Conservation (phyloP, 2,797 vertebrate species). For the Catostomus latipinnis region DNA sequence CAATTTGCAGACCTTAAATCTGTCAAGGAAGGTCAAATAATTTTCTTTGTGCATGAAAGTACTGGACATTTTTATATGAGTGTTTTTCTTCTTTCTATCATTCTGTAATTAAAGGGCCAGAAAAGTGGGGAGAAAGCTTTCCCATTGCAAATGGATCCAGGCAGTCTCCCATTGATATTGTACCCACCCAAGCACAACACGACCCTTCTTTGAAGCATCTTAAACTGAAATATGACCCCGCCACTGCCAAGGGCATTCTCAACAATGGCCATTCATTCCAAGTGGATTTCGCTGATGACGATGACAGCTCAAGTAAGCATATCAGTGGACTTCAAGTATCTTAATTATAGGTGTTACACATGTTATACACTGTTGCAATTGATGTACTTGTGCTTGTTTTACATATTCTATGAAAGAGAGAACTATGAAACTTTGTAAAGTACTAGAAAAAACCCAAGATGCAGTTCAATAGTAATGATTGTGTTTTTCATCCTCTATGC, state of each 20-base stretch:
- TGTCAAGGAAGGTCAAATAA: background rate
- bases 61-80: background rate
- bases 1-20: conserved; percentile 7
- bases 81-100: conserved; percentile 1
- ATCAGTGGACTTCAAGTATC: background rate
- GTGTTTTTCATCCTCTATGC: too few relatives aligned
- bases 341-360: too few relatives aligned
- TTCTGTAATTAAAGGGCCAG: conserved; percentile 80
- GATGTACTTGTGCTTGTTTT: too few relatives aligned
- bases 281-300: conserved; percentile 88
- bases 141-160: conserved; percentile 86
- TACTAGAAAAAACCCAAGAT: too few relatives aligned
- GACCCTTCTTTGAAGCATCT: conserved; percentile 84
- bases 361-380: too few relatives aligned
- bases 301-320: conserved; percentile 88
- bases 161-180: conserved; percentile 94
- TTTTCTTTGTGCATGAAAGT: background rate
- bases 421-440: too few relatives aligned
- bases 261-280: conserved; percentile 93
- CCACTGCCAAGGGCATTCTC: conserved; percentile 83
- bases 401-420: too few relatives aligned
- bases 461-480: too few relatives aligned
- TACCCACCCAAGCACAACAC: conserved; percentile 80
- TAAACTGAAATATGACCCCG: conserved; percentile 83
- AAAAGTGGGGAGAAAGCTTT: conserved; percentile 83